Evolutionary conservation across 2,888 invertebrate species (phyloP), one percentile per base, ranked within the genome.

Genomic region (Sarcophaga carnaria): DNA sequence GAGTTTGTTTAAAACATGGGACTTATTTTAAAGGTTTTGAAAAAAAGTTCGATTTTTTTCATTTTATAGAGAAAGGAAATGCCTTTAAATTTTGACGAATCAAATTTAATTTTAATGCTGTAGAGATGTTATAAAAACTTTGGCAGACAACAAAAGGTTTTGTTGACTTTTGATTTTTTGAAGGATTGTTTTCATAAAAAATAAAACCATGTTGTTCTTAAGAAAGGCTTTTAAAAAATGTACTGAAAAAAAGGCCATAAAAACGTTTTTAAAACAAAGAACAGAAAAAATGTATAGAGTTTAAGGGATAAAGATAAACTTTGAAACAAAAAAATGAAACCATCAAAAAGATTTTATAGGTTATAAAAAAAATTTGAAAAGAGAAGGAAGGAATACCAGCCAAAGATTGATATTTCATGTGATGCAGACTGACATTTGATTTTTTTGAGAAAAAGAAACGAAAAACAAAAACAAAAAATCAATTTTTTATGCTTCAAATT

Each of bases 401-500:
- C 25, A 66, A 72, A 80, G 84, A 86, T 83, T 86, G 86, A 86
- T 86, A 80, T 83, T 86, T 83, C 72, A 80, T 83, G 54, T 85
- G 82, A 85, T 85, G 60, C 85, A 85, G 79, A 82, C 78, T 85
- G 85, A 85, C 82, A 82, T 78, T 82, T 82, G 79, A 85, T 78
- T 71, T 71, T 85, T 70, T 62, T 49, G 14, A 14, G 14, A 49
- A 11, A 11, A 49, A 49, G 8, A 49, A 49, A 71, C 45, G 22
- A 70, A 10, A 75, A 54, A 59, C n/a, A 71, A 71, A 22, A 10
- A 62, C 14, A 37, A 25, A 69, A 69, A 47, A 54, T 14, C 54
- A 62, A 59, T 14, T 45, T 45, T 20, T 25, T 20, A 60, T 67
- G 64, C 22, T 25, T 22, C 12, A 12, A 25, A 22, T 20, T 20